A percentile compares a stretch with the other conserved stretches of the same genome.
Conservation (phyloP, 2,113 vertebrate genomes). For the Telmatochromis brichardi region DNA sequence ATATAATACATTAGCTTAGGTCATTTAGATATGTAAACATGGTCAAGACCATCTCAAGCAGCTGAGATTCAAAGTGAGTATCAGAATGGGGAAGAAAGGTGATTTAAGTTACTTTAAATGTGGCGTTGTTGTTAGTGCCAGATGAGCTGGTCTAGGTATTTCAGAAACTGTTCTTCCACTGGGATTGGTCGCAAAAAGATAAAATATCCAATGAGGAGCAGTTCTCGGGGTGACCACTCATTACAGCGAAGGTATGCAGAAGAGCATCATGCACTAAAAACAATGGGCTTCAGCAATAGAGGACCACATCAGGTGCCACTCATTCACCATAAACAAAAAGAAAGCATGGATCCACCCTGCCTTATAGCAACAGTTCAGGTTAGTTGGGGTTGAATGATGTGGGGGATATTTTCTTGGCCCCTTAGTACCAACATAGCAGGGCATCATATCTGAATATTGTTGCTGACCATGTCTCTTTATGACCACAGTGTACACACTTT, state of each 20-base stretch:
- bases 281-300: background rate
- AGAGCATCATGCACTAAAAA: background rate
- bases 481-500: background rate
- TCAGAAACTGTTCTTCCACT: background rate
- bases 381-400: background rate
- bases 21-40: background rate
- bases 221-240: background rate
- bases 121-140: background rate
- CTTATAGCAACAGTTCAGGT: background rate
- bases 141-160: fast-evolving
- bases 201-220: fast-evolving
- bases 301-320: background rate
- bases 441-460: background rate
- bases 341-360: background rate
- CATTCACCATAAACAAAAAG: background rate
- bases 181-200: background rate
- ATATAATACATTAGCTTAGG: background rate
- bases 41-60: background rate
- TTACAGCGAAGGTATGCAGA: background rate
- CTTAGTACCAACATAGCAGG: background rate
- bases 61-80: background rate
- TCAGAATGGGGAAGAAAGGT: background rate
- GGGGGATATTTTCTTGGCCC: background rate
- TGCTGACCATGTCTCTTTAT: background rate
- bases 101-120: fast-evolving